Conservation (phyloP, 2,797 vertebrate species). For the Eulemur albifrons region DNA sequence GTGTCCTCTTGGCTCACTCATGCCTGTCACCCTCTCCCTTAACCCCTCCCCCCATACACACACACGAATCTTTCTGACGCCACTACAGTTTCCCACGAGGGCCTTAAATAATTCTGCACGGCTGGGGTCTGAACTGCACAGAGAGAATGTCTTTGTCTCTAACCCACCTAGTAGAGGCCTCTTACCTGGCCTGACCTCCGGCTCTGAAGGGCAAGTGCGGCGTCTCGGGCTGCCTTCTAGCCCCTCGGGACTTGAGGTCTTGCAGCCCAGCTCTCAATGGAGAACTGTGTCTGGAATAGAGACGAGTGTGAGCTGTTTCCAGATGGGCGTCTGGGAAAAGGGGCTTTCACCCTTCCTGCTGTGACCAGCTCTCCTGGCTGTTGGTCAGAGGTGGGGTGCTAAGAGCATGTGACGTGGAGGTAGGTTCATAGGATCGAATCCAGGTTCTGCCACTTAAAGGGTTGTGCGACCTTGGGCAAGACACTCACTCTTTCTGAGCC, state of each 20-base stretch:
- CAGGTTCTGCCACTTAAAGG: neutral
- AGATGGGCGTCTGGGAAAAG: neutral
- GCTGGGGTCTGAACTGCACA: neutral
- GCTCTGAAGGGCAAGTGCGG: neutral
- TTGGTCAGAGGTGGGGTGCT: no score
- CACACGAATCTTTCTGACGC: neutral
- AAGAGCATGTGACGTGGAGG: no score
- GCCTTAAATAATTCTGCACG: neutral
- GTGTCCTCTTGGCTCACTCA: neutral
- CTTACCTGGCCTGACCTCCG: neutral
- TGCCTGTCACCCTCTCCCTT: neutral
- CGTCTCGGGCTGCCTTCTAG: neutral
- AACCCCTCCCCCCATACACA: no score
- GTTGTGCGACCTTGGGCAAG: neutral
- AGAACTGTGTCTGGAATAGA: neutral
- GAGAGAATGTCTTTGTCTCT: neutral
- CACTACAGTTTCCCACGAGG: neutral
- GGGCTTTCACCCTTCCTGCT: neutral
- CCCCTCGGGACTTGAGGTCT: neutral
- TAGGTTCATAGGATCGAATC: neutral
- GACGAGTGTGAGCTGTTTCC: rapidly evolving
- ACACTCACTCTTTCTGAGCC: neutral
- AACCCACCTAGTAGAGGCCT: rapidly evolving
- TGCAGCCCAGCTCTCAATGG: neutral
- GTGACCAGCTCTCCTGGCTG: neutral